Conservation (phyloP, 2,888 invertebrate genomes). For the Pyralis farinalis region DNA sequence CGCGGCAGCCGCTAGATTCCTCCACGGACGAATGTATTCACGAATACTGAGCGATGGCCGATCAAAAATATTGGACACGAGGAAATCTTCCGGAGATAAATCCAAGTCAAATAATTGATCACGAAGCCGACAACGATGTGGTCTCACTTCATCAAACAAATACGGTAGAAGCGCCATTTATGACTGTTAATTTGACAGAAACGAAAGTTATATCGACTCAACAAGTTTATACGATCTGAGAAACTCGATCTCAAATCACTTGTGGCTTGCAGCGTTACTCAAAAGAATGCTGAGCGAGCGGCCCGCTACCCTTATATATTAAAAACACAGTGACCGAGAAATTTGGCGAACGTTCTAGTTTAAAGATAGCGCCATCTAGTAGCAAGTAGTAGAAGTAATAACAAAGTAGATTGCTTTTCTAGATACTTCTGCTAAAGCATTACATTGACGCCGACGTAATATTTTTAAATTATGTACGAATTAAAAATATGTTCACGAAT, state of each 20-base stretch:
- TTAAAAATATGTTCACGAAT: too few species aligned
- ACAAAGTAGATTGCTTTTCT: background rate
- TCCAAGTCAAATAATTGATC: constrained; percentile 64
- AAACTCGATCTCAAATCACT: constrained; percentile 5
- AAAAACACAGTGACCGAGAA: too few species aligned
- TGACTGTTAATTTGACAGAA: too few species aligned
- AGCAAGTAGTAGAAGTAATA: constrained; percentile 17
- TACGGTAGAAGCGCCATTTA: constrained; percentile 64
- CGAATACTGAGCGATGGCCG: constrained; percentile 42
- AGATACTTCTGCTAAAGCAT: constrained; percentile 16
- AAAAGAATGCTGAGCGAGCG: too few species aligned
- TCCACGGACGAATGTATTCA: constrained; percentile 61
- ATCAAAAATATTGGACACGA: constrained; percentile 47
- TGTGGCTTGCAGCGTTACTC: too few species aligned
- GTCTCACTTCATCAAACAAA: constrained; percentile 39
- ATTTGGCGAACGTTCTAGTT: constrained; percentile 23
- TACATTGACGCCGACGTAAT: too few species aligned
- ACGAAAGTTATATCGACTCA: constrained; percentile 1
- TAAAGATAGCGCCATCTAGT: constrained; percentile 26
- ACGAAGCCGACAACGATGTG: constrained; percentile 49
- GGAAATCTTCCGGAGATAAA: constrained; percentile 56
- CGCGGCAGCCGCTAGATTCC: constrained; percentile 56
- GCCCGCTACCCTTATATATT: too few species aligned
- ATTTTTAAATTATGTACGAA: too few species aligned
- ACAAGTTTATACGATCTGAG: too few species aligned